phyloP scores from a whole-genome alignment of 2,797 vertebrate genomes.

The Ataeniobius toweri region DNA sequence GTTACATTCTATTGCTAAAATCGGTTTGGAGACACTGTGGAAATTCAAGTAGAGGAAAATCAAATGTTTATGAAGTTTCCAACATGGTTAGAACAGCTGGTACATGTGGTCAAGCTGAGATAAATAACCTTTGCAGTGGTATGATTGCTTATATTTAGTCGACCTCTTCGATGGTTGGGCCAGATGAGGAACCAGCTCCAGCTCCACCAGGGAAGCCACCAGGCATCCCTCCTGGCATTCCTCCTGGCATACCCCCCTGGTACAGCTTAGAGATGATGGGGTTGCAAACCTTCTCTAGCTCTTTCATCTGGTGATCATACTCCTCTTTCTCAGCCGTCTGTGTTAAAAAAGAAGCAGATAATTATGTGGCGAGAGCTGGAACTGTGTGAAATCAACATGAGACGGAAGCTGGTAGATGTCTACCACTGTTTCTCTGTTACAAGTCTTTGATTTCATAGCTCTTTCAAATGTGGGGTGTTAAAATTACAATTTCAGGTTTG shows the following conservation, averaged over 20 bases:
- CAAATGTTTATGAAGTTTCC: background rate
- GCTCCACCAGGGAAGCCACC: slow-evolving; percentile 80
- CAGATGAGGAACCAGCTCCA: slow-evolving; percentile 74
- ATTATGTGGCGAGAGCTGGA: background rate
- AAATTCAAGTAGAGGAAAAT: background rate
- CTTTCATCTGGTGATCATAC: slow-evolving; percentile 85
- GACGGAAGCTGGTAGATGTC: background rate
- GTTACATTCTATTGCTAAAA: background rate
- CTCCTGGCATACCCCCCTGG: slow-evolving; percentile 74
- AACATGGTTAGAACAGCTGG: slow-evolving; percentile 3
- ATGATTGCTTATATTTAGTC: slow-evolving; percentile 61
- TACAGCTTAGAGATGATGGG: slow-evolving; percentile 83
- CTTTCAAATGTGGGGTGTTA: background rate
- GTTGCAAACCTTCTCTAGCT: slow-evolving; percentile 85
- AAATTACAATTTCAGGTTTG: background rate
- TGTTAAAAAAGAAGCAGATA: slow-evolving; percentile 20
- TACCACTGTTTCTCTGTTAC: background rate
- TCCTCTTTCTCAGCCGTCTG: slow-evolving; percentile 85
- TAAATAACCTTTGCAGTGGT: slow-evolving; percentile 2
- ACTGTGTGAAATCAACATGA: background rate
- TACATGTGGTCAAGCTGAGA: slow-evolving; percentile 13
- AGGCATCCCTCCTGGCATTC: slow-evolving; percentile 72
- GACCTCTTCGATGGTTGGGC: slow-evolving; percentile 85
- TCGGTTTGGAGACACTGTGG: background rate
- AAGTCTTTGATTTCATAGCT: slow-evolving; percentile 9